These are phyloP conservation scores for Centrocercus urophasianus DNA, from an alignment of 2,113 vertebrate genomes.

Conservation along the genomic window DNA sequence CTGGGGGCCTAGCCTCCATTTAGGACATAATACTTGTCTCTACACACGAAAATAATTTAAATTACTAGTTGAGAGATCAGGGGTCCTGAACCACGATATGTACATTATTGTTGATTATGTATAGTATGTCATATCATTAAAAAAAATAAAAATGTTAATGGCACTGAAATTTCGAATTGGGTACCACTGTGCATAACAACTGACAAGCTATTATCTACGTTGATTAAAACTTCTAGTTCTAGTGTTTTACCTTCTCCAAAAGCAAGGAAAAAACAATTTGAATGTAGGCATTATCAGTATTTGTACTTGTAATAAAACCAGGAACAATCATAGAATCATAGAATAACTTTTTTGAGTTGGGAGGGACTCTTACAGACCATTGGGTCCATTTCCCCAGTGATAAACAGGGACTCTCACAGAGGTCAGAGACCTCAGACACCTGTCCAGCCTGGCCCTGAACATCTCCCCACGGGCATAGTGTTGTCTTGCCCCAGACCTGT, in stretches of 20 bases:
- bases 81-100: neutral
- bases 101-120: neutral
- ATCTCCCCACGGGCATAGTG: no score
- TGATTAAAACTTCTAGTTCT: neutral
- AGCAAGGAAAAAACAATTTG: neutral
- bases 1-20: neutral
- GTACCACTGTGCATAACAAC: neutral
- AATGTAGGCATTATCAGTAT: neutral
- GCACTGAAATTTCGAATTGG: neutral
- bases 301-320: neutral
- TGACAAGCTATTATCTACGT: neutral
- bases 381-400: no score
- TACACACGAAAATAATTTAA: neutral
- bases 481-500: no score
- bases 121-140: neutral
- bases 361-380: no score
- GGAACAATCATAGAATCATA: no score
- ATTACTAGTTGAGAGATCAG: neutral
- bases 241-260: neutral
- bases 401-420: no score
- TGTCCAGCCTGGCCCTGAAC: no score
- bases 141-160: neutral
- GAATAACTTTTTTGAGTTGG: no score
- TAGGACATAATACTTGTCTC: neutral
- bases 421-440: no score